A percentile compares a stretch with the other conserved stretches of the same genome.
Evolutionary conservation across 2,113 vertebrate genomes (phyloP).

Genomic region (Sorex araneus): DNA sequence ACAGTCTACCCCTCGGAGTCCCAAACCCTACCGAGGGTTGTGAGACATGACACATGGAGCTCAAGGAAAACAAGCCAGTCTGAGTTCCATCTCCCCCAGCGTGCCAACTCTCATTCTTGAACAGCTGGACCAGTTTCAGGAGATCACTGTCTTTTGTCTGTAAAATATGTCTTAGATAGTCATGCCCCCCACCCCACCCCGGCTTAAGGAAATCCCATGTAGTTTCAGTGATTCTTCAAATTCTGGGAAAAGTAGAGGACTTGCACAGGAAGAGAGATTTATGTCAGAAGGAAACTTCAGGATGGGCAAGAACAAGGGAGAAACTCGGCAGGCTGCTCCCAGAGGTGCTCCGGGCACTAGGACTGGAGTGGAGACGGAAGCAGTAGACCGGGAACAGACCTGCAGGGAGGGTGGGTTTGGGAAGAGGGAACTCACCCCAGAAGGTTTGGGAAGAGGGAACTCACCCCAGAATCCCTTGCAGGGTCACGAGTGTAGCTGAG

Average conservation of each 20-base stretch:
- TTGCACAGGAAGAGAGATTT: background rate
- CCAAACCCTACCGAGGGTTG: background rate
- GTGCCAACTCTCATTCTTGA: too few relatives aligned
- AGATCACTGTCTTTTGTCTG: background rate
- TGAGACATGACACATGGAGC: background rate
- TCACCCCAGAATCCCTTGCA: too few relatives aligned
- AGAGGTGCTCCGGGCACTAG: background rate
- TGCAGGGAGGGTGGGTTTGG: background rate
- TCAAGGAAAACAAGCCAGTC: rapidly evolving
- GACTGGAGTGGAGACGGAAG: rapidly evolving
- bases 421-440: too few relatives aligned
- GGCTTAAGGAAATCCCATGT: background rate
- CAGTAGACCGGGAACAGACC: background rate
- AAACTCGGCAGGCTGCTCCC: background rate
- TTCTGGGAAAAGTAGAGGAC: background rate
- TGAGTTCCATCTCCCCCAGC: rapidly evolving
- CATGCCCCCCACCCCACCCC: background rate
- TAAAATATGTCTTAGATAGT: background rate
- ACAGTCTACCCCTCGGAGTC: background rate
- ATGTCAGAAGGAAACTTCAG: background rate
- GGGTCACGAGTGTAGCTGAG: too few relatives aligned
- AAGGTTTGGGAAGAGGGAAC: too few relatives aligned
- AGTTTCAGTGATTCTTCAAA: background rate
- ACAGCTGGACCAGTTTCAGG: background rate
- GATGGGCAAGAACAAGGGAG: background rate